Conservation (phyloP, 2,113 vertebrate species). For the Mirza zaza region DNA sequence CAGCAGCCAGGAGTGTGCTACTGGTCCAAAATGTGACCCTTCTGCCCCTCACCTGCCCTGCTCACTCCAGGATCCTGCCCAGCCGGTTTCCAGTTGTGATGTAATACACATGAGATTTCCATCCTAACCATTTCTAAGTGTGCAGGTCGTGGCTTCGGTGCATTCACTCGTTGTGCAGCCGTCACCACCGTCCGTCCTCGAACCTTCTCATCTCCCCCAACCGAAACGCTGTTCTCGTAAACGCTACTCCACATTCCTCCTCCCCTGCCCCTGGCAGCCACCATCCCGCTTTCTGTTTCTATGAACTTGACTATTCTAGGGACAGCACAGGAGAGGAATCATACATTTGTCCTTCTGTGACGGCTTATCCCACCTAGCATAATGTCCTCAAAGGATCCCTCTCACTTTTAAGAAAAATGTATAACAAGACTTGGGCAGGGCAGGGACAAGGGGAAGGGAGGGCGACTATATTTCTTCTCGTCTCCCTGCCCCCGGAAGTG, state of each 20-base stretch:
- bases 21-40: accelerated
- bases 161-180: accelerated
- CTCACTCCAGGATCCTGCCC: background rate
- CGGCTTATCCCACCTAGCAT: background rate
- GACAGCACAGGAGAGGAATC: background rate
- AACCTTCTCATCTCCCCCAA: background rate
- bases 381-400: background rate
- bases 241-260: accelerated
- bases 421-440: background rate
- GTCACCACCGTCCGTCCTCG: background rate
- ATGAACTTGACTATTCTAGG: background rate
- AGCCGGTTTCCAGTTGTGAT: background rate
- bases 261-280: background rate
- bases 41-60: background rate
- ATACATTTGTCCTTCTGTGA: background rate
- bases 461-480: background rate
- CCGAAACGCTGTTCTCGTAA: background rate
- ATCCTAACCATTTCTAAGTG: background rate
- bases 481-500: no score
- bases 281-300: background rate
- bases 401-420: background rate
- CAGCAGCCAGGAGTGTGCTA: no score
- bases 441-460: background rate
- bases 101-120: background rate
- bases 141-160: background rate